Percentiles rank a stretch among this genome's conserved stretches.
Evolutionary conservation across 64 coral and sea anemone species (phyloP).

Genomic region (Catalaphyllia jardinei): DNA sequence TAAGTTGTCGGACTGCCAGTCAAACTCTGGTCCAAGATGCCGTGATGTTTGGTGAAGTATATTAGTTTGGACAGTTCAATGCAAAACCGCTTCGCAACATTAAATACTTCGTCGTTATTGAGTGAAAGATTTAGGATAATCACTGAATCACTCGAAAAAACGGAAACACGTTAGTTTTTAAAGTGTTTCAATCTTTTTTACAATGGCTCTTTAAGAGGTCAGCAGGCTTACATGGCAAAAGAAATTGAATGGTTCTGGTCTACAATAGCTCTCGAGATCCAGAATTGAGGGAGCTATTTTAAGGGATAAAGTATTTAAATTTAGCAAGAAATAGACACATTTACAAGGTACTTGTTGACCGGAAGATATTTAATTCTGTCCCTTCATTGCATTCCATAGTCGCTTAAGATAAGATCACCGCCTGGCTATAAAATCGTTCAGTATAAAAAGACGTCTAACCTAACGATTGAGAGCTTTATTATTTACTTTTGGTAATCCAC

Average conservation of each 20-base stretch:
- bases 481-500: neutral
- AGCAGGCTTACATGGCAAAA: neutral
- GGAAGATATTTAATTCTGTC: conserved; percentile 14
- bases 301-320: neutral
- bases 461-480: neutral
- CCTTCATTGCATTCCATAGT: conserved; percentile 31
- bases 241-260: neutral
- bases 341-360: conserved; percentile 36
- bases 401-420: conserved; percentile 11
- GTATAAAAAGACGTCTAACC: neutral
- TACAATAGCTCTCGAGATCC: neutral
- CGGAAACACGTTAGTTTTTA: neutral
- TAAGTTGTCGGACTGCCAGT: neutral
- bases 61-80: neutral
- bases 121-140: conserved; percentile 13
- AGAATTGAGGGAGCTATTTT: neutral
- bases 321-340: conserved; percentile 10
- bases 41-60: neutral
- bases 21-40: neutral
- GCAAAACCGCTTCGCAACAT: neutral
- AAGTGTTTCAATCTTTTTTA: neutral
- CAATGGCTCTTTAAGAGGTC: neutral
- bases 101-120: neutral
- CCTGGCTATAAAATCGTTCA: neutral
- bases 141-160: conserved; percentile 19